Evolutionary conservation across 2,113 vertebrate genomes (phyloP).

Genomic region (Callipepla squamata): DNA sequence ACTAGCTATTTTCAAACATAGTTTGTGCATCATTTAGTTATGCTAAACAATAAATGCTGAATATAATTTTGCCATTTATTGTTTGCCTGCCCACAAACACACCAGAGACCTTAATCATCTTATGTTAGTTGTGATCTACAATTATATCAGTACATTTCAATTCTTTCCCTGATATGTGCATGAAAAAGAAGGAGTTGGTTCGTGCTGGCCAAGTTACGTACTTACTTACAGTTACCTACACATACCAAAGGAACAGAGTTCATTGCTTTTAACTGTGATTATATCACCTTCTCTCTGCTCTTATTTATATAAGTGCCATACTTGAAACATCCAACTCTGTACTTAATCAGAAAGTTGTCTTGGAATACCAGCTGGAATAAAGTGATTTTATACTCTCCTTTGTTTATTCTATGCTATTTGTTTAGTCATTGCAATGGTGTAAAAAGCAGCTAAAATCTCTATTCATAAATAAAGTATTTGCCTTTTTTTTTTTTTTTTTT

Average conservation of each 20-base stretch:
- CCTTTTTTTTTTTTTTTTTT: conserved; percentile 57
- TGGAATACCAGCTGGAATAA: conserved; percentile 69
- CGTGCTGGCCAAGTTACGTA: conserved; percentile 32
- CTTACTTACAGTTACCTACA: conserved; percentile 58
- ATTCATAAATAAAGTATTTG: conserved; percentile 77
- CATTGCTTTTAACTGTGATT: conserved; percentile 75
- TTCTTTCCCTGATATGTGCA: conserved; percentile 23
- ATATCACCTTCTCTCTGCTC: conserved; percentile 75
- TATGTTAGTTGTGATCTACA: conserved; percentile 72
- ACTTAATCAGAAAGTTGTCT: conserved; percentile 70
- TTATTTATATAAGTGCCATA: conserved; percentile 83
- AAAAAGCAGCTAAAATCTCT: conserved; percentile 68
- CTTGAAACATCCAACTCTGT: conserved; percentile 73
- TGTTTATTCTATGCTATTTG: conserved; percentile 63
- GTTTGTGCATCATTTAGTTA: conserved; percentile 67
- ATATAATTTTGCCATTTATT: conserved; percentile 78
- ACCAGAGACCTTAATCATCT: conserved; percentile 95
- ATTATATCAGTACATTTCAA: conserved; percentile 43
- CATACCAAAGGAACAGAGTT: conserved; percentile 82
- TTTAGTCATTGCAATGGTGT: conserved; percentile 72
- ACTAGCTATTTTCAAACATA: conserved; percentile 61
- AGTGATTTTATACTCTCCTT: conserved; percentile 72
- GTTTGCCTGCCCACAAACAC: conserved; percentile 87
- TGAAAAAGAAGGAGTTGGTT: conserved; percentile 61
- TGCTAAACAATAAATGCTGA: conserved; percentile 77